Conservation (phyloP, 2,888 invertebrate species). For the Crematogaster levior region DNA sequence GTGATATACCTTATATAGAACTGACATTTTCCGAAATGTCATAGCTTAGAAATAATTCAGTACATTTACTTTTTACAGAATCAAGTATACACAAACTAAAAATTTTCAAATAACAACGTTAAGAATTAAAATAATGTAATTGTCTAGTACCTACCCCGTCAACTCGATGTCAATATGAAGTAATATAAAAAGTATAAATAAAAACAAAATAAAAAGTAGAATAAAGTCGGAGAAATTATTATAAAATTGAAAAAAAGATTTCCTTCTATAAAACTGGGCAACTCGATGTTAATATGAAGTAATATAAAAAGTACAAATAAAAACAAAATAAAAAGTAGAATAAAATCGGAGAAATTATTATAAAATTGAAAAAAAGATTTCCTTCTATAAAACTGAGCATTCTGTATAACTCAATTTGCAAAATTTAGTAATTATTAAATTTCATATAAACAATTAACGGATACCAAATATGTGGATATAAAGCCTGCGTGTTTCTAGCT, state of each 20-base stretch:
- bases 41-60: background rate
- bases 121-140: background rate
- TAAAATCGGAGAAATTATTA: background rate
- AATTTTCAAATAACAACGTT: background rate
- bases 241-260: too few relatives aligned
- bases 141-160: background rate
- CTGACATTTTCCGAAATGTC: background rate
- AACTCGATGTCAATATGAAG: background rate
- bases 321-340: background rate
- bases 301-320: background rate
- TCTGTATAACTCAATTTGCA: constrained; percentile 52
- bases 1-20: background rate
- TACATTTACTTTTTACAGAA: background rate
- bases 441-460: constrained; percentile 52
- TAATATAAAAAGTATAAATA: too few relatives aligned
- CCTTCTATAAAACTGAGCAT: constrained; percentile 10
- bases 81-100: background rate
- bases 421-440: constrained; percentile 40
- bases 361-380: background rate
- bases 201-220: too few relatives aligned
- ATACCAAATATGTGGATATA: constrained; percentile 50
- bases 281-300: background rate
- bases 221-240: too few relatives aligned
- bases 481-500: background rate
- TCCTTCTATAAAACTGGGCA: too few relatives aligned